phyloP scores from a whole-genome alignment of 2,113 vertebrate species.

The Barbus barbus region DNA sequence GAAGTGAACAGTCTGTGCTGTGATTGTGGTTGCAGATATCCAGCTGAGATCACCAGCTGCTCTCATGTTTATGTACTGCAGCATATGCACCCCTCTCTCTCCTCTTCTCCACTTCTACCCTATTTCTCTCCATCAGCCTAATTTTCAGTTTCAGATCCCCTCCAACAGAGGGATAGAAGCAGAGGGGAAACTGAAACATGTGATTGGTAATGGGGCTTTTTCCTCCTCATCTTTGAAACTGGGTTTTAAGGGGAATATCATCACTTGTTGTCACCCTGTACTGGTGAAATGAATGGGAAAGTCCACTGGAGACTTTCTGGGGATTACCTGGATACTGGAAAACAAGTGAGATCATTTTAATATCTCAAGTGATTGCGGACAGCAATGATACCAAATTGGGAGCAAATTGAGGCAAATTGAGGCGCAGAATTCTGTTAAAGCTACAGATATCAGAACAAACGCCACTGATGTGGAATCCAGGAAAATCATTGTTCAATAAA shows the following conservation, averaged over 20 bases:
- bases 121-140: neutral
- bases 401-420: neutral
- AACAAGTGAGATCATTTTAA: constrained; percentile 2
- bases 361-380: neutral
- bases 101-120: neutral
- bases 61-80: constrained; percentile 24
- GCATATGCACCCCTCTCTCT: neutral
- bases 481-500: no score
- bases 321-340: constrained; percentile 20
- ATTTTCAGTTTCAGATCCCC: constrained; percentile 25
- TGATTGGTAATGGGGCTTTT: neutral
- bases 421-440: no score
- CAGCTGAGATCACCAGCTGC: constrained; percentile 48
- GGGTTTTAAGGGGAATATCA: constrained; percentile 15
- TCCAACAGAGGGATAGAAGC: constrained; percentile 1
- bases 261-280: neutral
- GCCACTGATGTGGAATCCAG: no score
- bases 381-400: neutral
- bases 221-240: constrained; percentile 16
- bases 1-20: constrained; percentile 45
- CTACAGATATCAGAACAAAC: no score
- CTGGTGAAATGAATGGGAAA: neutral
- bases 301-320: neutral
- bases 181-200: neutral
- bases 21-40: constrained; percentile 28